Base-by-base conservation (phyloP, 2,797 vertebrate genomes). In the Pseudochromis fuscus region DNA sequence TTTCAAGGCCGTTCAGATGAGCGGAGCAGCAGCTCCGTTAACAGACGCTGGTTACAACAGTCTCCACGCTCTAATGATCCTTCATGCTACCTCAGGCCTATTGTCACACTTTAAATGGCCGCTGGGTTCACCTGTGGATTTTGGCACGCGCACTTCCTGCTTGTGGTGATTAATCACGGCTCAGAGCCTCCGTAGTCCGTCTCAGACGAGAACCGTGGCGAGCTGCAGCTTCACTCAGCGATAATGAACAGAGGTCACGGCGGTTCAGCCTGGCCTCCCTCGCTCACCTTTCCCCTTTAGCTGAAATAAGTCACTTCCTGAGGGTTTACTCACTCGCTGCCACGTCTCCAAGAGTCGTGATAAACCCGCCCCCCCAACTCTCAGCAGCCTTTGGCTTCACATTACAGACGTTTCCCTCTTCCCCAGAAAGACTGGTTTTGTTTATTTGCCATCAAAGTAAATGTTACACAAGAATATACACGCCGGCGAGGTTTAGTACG, bases 401-500 rank as follows among this genome's bases (percentile, higher is more conserved):
- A 12, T 61, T 28, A 25, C 42, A 77, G 73, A 78, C 30, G 9
- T 75, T 59, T 62, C 15, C 38, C 16, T 38, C 23, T 35, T 59
- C 50, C 33, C 21, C 38, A 72, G 27, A 74, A 80, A 71, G 50
- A 61, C 40, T 21, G 28, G 33, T 55, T 79, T 62, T 65, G 49
- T 82, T 67, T 77, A 65, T 81, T 79, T 81, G 27, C 67, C 77
- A 64, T 78, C 67, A 82, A 87, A 77, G 76, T 66, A 80, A 87
- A 72, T 76, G 67, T 58, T 82, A 64, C 48, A 78, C 51, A 80
- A 53, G 19, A 84, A 78, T 74, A 77, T 48, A 72, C 50, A 73
- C 62, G 63, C 67, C 65, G 59, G 64, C 69, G 10, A 61, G 49
- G 33, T 72, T 83, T 60, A 28, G 49, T 45, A n/a, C 25, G 60